Evolutionary conservation across 1,140 invertebrate genomes (phyloP), one percentile per base, ranked within the genome.

Genomic region (Plodia interpunctella): DNA sequence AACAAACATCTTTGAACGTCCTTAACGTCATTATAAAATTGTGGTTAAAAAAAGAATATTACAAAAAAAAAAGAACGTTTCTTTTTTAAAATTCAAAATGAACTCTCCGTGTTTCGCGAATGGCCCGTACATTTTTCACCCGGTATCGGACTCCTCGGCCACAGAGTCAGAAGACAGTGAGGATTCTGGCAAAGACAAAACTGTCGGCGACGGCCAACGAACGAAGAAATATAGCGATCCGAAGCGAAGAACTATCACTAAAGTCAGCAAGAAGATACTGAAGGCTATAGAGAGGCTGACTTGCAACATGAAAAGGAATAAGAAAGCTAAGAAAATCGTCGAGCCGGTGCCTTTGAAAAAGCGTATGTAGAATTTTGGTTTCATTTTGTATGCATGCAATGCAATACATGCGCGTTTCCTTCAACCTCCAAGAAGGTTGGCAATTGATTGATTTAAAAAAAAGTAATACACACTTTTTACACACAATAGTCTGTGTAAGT

Each of bases 231-330:
- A 80, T 63, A 75, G 20, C 84, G 87, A 89, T 74, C 83, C 87
- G 76, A 89, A 87, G 66, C 62, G 72, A 25, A 86, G 84, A 74
- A 89, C 87, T 25, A 89, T 89, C 70, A 89, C 84, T 62, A 89
- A 87, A 82, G 87, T 89, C 59, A 88, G 87, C 70, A 82, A 83
- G 56, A 89, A 88, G 60, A 87, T 88, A 62, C 63, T 89, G 20
- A 88, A 77, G 70, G 87, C 77, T 20, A 89, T 89, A 17, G 87
- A 89, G 55, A 76, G 72, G 55, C 60, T 89, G 52, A 87, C 87
- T 8, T 89, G 87, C 65, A 89, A 82, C 59, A 77, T 87, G 19
- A 86, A 76, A 66, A 76, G 68, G 51, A 74, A 65, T 64, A 78
- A 76, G 50, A 80, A 70, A 55, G 44, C 50, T 35, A 83, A 74